Evolutionary conservation across 2,113 vertebrate genomes (phyloP).

Genomic region (Epinephelus cyanopodus): DNA sequence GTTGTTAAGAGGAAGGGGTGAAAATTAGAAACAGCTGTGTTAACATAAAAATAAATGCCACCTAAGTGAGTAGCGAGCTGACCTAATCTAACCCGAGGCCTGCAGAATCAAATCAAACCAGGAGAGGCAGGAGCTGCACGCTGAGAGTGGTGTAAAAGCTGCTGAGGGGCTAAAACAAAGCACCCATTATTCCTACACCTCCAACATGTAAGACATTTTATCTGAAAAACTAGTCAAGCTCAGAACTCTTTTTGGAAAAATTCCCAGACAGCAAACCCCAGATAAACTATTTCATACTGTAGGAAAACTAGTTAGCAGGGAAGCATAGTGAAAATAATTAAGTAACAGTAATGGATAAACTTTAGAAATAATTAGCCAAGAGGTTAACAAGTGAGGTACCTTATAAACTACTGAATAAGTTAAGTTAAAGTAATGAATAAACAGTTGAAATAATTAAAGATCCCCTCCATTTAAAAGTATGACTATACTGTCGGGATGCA

Average conservation of each 20-base stretch:
- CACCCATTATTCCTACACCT: not conserved
- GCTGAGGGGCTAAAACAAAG: not conserved
- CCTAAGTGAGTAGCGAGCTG: not conserved
- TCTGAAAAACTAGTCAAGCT: not conserved
- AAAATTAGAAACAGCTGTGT: slow-evolving; percentile 34
- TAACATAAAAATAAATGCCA: slow-evolving; percentile 28
- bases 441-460: not conserved
- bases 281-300: not conserved
- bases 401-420: too few species aligned
- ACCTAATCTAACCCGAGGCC: slow-evolving; percentile 13
- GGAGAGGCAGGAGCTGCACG: slow-evolving; percentile 1
- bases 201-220: not conserved
- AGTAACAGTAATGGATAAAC: too few species aligned
- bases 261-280: not conserved
- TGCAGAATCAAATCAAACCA: slow-evolving; percentile 2
- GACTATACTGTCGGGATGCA: too few species aligned
- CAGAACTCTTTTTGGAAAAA: not conserved
- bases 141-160: not conserved
- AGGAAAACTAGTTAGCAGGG: not conserved
- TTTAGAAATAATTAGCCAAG: too few species aligned
- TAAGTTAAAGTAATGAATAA: not conserved
- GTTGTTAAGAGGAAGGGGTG: not conserved
- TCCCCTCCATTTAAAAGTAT: too few species aligned
- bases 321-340: too few species aligned
- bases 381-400: too few species aligned